phyloP scores from a whole-genome alignment of 2,113 vertebrate genomes.

The Elaphurus davidianus region DNA sequence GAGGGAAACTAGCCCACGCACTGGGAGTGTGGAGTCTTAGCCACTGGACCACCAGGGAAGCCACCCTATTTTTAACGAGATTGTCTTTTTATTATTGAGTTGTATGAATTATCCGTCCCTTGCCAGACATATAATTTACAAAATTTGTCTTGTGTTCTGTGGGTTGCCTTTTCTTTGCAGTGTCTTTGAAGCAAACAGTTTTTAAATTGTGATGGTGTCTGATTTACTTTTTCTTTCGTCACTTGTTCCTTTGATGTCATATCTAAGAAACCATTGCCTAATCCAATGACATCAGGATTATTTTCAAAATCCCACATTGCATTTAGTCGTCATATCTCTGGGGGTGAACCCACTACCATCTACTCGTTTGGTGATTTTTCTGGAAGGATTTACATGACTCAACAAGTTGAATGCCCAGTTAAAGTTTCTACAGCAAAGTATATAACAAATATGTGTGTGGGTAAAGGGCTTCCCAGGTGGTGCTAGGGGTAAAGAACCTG shows the following conservation, averaged over 20 bases:
- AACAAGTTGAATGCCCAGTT: background rate
- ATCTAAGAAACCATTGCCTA: background rate
- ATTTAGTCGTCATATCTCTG: background rate
- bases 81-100: background rate
- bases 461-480: background rate
- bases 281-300: background rate
- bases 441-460: background rate
- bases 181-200: background rate
- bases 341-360: background rate
- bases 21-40: background rate
- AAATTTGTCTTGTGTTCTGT: background rate
- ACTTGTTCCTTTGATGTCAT: background rate
- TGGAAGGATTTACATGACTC: background rate
- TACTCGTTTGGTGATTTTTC: background rate
- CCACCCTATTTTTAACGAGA: background rate
- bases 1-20: background rate
- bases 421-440: background rate
- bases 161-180: background rate
- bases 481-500: background rate
- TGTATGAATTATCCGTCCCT: background rate
- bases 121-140: background rate
- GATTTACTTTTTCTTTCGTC: background rate
- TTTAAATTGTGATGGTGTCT: background rate
- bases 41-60: background rate
- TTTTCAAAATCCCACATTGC: background rate